A percentile compares a stretch with the other conserved stretches of the same genome.
These are phyloP conservation scores for Tychaedon coryphoeus DNA, from an alignment of 2,113 vertebrate genomes.

Conservation along the genomic window DNA sequence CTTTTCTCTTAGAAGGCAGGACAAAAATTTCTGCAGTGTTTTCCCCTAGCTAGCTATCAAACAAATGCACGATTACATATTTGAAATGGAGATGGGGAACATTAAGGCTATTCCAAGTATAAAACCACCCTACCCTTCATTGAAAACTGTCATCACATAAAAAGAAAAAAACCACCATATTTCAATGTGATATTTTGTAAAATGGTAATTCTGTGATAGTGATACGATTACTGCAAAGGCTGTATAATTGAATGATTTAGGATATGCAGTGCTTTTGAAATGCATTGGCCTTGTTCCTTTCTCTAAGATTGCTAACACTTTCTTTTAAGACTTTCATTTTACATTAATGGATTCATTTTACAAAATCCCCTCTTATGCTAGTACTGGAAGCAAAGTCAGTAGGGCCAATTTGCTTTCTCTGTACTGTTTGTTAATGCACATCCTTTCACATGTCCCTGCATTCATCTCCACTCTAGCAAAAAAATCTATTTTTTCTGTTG, in stretches of 20 bases:
- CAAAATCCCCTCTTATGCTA: background rate
- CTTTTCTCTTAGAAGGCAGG: background rate
- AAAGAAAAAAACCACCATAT: background rate
- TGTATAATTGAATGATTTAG: background rate
- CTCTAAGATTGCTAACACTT: background rate
- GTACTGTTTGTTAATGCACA: background rate
- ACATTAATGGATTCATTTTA: background rate
- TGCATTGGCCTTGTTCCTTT: background rate
- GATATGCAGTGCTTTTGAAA: background rate
- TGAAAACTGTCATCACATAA: background rate
- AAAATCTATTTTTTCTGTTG: background rate
- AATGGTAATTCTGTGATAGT: background rate
- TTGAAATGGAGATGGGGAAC: background rate
- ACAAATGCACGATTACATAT: background rate
- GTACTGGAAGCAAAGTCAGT: background rate
- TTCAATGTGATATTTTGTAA: background rate
- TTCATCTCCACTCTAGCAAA: background rate
- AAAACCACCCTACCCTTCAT: background rate
- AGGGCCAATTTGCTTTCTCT: background rate
- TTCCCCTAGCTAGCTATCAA: background rate
- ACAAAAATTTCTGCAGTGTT: background rate
- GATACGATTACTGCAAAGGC: background rate
- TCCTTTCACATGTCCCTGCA: background rate
- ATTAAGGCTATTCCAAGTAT: background rate
- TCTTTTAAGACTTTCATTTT: background rate